phyloP scores from a whole-genome alignment of 1,140 invertebrate genomes.

The Fopius arisanus region DNA sequence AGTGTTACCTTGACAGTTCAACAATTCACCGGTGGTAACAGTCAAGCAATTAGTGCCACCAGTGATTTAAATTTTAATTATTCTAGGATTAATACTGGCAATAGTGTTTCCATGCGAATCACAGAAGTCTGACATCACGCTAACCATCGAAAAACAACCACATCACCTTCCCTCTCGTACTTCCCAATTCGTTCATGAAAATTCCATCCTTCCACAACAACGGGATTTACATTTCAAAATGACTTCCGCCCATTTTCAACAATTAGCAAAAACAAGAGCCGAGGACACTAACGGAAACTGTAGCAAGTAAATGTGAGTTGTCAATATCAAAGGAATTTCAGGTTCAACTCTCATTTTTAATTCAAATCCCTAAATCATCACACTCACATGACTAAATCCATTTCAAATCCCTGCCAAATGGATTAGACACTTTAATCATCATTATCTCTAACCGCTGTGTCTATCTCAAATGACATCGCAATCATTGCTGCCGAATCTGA shows the following conservation, averaged over 20 bases:
- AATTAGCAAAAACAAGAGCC: not conserved
- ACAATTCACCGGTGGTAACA: not conserved
- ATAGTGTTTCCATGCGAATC: constrained; percentile 18
- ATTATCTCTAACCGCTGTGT: not conserved
- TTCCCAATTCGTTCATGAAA: not conserved
- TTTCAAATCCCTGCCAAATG: not conserved
- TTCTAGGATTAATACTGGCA: not conserved
- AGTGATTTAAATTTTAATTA: constrained; percentile 6
- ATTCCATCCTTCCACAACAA: not conserved
- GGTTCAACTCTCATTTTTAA: not conserved
- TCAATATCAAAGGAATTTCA: not conserved
- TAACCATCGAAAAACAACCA: not conserved
- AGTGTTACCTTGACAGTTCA: not conserved
- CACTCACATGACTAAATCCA: not conserved
- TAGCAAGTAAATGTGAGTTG: not conserved
- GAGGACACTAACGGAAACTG: not conserved
- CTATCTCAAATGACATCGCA: not conserved
- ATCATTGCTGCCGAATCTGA: not conserved
- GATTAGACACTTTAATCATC: not conserved
- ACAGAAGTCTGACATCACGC: not conserved
- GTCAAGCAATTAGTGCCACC: not conserved
- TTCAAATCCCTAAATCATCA: not conserved
- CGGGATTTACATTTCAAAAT: not conserved
- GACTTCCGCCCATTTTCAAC: not conserved
- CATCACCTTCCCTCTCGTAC: too few relatives aligned